Percentiles rank a stretch among this genome's conserved stretches.
Evolutionary conservation across 2,797 vertebrate genomes (phyloP).

Genomic region (Gallirallus australis): DNA sequence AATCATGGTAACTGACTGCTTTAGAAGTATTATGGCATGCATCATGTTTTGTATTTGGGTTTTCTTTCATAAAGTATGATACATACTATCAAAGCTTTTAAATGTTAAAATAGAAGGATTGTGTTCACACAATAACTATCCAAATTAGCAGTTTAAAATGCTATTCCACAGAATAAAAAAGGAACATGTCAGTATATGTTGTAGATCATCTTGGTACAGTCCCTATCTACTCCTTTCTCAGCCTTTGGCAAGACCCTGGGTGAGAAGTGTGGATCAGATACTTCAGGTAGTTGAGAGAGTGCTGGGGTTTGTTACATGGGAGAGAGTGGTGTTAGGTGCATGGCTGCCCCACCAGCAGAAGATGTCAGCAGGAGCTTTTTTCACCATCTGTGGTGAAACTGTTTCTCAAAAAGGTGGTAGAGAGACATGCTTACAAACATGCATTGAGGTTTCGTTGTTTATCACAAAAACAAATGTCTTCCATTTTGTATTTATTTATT

Average conservation of each 20-base stretch:
- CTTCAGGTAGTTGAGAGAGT: neutral
- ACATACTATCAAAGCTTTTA: neutral
- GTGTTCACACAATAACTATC: neutral
- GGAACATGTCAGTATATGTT: neutral
- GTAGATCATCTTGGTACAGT: neutral
- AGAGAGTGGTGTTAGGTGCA: rapidly evolving
- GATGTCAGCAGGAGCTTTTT: neutral
- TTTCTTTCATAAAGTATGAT: neutral
- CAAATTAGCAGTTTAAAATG: neutral
- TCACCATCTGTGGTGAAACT: neutral
- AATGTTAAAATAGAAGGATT: neutral
- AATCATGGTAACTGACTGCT: neutral
- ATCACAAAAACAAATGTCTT: neutral
- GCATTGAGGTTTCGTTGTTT: neutral
- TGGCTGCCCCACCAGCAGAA: neutral
- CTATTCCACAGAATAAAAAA: neutral
- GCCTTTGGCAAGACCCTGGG: neutral
- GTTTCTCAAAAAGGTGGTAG: neutral
- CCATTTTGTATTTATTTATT: neutral
- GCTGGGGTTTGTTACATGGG: neutral
- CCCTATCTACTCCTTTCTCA: neutral
- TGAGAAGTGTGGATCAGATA: neutral
- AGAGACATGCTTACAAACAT: neutral
- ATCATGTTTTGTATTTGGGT: rapidly evolving
- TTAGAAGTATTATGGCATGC: neutral